Conservation (phyloP, 2,113 vertebrate genomes). For the Isurus oxyrinchus region DNA sequence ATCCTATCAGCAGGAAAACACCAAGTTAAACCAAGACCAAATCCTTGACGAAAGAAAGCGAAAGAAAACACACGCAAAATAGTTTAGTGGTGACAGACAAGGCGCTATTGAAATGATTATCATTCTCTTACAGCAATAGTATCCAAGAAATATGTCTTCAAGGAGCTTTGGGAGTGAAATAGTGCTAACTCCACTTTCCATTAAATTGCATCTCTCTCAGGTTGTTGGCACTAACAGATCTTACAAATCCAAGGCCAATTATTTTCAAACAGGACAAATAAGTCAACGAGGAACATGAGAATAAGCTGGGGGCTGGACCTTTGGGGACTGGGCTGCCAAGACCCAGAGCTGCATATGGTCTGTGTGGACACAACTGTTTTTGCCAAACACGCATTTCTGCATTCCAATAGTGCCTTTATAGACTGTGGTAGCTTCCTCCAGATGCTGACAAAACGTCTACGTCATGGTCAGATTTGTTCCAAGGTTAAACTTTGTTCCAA, state of each 20-base stretch:
- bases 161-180: background rate
- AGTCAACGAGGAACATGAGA: background rate
- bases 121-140: background rate
- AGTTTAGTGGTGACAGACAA: too few species aligned
- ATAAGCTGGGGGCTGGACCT: background rate
- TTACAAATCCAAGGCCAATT: background rate
- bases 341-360: background rate
- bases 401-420: background rate
- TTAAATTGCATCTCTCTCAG: background rate
- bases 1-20: constrained; percentile 53
- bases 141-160: background rate
- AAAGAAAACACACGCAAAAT: constrained; percentile 2
- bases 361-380: background rate
- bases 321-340: background rate
- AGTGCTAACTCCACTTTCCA: background rate
- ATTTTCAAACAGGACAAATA: background rate
- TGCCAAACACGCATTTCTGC: background rate
- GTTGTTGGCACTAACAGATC: background rate
- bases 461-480: background rate
- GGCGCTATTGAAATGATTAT: background rate
- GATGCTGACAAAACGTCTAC: background rate
- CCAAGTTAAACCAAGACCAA: background rate
- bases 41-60: background rate
- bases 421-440: background rate
- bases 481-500: background rate